Conservation (phyloP, 2,113 vertebrate species). For the Grammomys surdaster region DNA sequence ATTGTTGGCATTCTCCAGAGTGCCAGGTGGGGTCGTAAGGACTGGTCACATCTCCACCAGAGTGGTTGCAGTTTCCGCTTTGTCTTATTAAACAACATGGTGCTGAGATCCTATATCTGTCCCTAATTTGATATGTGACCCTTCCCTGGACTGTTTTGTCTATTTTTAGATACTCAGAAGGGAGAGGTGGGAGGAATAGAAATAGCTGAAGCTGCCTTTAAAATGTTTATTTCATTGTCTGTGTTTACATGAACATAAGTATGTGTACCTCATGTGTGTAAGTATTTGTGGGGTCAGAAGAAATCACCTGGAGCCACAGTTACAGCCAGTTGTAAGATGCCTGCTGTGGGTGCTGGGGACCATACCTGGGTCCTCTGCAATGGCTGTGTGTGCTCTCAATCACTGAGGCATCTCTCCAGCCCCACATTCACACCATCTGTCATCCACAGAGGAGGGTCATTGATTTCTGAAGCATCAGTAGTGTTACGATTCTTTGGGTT, state of each 20-base stretch:
- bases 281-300: neutral
- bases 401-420: neutral
- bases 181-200: neutral
- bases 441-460: neutral
- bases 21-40: neutral
- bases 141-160: neutral
- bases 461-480: neutral
- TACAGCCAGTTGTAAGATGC: no score
- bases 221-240: neutral
- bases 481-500: neutral
- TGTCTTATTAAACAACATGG: neutral
- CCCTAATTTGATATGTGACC: neutral
- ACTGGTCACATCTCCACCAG: neutral
- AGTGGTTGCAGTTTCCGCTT: neutral
- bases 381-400: no score
- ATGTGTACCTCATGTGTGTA: no score
- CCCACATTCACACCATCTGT: neutral
- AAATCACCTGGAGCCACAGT: no score
- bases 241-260: neutral
- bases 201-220: neutral
- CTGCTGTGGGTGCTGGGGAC: no score
- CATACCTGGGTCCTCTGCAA: neutral
- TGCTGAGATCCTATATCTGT: neutral
- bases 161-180: constrained; percentile 4
- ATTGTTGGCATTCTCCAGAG: neutral